Evolutionary conservation across 2,113 vertebrate genomes (phyloP).

Genomic region (Pelusios castaneus): DNA sequence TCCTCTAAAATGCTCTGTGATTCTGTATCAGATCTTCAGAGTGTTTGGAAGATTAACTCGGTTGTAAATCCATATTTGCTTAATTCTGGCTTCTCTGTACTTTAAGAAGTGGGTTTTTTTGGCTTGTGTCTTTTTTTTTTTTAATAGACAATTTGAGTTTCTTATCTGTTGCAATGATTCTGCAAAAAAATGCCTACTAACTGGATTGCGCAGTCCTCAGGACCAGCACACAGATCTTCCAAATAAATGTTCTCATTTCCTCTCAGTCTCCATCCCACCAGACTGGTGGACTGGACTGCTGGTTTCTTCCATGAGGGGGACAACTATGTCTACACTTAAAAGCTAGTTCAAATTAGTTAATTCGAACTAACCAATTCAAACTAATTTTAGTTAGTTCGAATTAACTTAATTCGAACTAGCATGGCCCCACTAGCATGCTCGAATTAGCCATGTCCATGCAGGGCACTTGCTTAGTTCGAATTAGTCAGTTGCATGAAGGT

Average conservation of each 20-base stretch:
- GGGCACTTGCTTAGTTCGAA: no score
- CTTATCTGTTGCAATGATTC: neutral
- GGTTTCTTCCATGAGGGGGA: neutral
- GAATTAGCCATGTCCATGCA: no score
- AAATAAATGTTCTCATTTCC: neutral
- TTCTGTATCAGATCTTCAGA: neutral
- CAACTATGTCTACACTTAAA: no score
- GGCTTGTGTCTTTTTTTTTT: neutral
- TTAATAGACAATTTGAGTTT: neutral
- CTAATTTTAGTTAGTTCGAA: no score
- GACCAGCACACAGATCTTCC: neutral
- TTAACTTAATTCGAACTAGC: no score
- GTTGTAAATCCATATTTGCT: neutral
- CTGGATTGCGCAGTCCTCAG: neutral
- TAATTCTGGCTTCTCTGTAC: neutral
- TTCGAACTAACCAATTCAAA: no score
- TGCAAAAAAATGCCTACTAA: neutral
- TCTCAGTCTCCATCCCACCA: neutral
- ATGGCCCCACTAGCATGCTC: no score
- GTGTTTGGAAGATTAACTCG: neutral
- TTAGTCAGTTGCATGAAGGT: no score
- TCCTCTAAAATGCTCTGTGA: neutral
- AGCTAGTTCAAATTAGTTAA: no score
- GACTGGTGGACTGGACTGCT: neutral
- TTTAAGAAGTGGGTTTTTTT: neutral